Base-by-base conservation (phyloP, 2,797 vertebrate species). In the Liparis tanakae region DNA sequence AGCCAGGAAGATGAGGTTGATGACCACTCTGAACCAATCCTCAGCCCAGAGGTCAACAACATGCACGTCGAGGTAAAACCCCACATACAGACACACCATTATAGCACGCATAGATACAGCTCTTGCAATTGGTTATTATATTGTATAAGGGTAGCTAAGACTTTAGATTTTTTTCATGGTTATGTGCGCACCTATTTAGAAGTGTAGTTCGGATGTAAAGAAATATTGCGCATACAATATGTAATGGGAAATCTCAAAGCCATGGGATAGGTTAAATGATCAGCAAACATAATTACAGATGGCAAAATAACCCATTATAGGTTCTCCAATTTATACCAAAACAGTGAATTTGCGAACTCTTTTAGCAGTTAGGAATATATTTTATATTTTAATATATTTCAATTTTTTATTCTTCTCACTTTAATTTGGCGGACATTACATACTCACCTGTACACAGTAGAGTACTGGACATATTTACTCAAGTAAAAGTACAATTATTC, bases 1-100 rank as follows among this genome's bases (percentile, higher is more conserved):
- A 85, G 92, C 3, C 89, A 72, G 41, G 80, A 76, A 36, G 95
- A 96, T 73, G 96, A 96, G 73, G 90, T 89, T 44, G 92, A 92
- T 60, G 92, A 91, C 44, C 55, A 57, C 67, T 64, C 92, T 60
- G 94, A 93, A 62, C 89, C 92, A 70, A 87, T 78, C 33, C 72
- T 92, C 70, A 78, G 6, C 72, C 13, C 71, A 48, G 88, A 92
- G 79, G 54, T 70, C 20, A 87, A 87, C 14, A 83, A 18, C 83
- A 81, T 86, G 2, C 79, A 89, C 4, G 51, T 43, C 69, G 86
- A 88, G 84, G 88, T 92, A 61, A 79, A 64, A 59, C 55, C 4
- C 33, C 12, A 44, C 12, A 50, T 3, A 4, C 22, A 55, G 13
- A 60, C 46, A 14, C 7, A 10, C 14, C 39, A 18, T 61, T 5